phyloP scores from a whole-genome alignment of 2,113 vertebrate species.

The Opisthocomus hoazin region DNA sequence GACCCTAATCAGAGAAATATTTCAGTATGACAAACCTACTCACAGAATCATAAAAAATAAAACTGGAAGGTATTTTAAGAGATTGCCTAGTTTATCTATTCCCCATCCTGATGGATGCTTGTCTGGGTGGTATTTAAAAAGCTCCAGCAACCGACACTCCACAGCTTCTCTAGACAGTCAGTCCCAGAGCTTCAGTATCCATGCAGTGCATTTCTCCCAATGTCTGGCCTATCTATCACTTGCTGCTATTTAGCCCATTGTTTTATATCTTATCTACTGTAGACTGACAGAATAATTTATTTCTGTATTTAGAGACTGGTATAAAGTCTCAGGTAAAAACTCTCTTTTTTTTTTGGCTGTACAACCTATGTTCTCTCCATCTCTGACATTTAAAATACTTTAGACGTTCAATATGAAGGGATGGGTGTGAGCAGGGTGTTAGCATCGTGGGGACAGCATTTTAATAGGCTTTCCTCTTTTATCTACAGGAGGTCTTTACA shows the following conservation, averaged over 20 bases:
- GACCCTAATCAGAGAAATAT: slow-evolving; percentile 15
- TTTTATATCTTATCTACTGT: not conserved
- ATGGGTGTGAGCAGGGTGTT: not conserved
- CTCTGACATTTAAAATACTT: not conserved
- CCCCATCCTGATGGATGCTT: not conserved
- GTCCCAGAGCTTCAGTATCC: not conserved
- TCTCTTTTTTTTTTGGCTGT: not conserved
- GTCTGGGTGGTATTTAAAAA: not conserved
- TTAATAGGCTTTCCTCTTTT: not conserved
- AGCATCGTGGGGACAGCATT: not conserved
- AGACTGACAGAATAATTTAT: not conserved
- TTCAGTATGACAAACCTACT: not conserved
- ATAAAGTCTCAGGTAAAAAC: not conserved
- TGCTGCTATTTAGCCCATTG: not conserved
- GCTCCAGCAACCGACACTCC: not conserved
- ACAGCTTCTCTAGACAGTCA: not conserved
- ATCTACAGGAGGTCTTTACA: not conserved
- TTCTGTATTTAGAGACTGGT: not conserved
- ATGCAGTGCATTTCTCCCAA: not conserved
- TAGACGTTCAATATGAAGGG: not conserved
- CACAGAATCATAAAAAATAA: not conserved
- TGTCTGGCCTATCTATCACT: not conserved
- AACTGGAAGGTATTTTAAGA: not conserved
- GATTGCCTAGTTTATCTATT: not conserved
- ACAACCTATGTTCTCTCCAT: not conserved